A percentile compares a stretch with the other conserved stretches of the same genome.
These are phyloP conservation scores for Limulus polyphemus DNA, from an alignment of 2,888 invertebrate species.

Conservation along the genomic window DNA sequence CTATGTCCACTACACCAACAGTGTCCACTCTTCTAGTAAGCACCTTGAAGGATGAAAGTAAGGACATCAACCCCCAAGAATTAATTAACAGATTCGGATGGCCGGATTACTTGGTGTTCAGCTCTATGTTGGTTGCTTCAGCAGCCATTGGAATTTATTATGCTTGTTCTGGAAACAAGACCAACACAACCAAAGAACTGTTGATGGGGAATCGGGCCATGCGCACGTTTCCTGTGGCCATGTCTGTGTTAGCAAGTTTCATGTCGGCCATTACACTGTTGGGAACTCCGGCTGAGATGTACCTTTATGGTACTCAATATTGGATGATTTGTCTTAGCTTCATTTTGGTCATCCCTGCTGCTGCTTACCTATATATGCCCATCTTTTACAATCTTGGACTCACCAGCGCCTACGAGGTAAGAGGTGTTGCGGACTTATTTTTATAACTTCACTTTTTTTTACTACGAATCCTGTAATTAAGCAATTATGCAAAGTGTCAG, in stretches of 20 bases:
- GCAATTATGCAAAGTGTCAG: too few relatives aligned
- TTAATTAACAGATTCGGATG: too few relatives aligned
- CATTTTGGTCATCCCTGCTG: conserved; percentile 44
- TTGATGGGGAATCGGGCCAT: conserved; percentile 65
- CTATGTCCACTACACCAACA: too few relatives aligned
- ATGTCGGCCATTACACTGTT: conserved; percentile 79
- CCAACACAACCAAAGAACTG: conserved; percentile 61
- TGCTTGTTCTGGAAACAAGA: conserved; percentile 52
- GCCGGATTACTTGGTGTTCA: conserved; percentile 43
- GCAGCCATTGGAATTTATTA: conserved; percentile 74
- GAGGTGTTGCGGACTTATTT: conserved; percentile 15
- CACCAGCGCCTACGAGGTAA: conserved; percentile 74
- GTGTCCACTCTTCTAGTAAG: too few relatives aligned
- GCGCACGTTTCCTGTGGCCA: conserved; percentile 75
- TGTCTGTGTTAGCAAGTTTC: conserved; percentile 81
- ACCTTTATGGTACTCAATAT: conserved; percentile 72
- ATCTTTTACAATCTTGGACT: conserved; percentile 70
- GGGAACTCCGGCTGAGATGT: conserved; percentile 87
- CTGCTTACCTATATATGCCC: conserved; percentile 66
- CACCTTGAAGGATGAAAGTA: too few relatives aligned
- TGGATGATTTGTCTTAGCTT: conserved; percentile 70
- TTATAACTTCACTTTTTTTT: too few relatives aligned
- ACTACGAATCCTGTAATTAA: too few relatives aligned
- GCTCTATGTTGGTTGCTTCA: conserved; percentile 60
- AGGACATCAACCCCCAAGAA: too few relatives aligned